Conservation (phyloP, 2,113 vertebrate species). For the Mormyrus iriodes region DNA sequence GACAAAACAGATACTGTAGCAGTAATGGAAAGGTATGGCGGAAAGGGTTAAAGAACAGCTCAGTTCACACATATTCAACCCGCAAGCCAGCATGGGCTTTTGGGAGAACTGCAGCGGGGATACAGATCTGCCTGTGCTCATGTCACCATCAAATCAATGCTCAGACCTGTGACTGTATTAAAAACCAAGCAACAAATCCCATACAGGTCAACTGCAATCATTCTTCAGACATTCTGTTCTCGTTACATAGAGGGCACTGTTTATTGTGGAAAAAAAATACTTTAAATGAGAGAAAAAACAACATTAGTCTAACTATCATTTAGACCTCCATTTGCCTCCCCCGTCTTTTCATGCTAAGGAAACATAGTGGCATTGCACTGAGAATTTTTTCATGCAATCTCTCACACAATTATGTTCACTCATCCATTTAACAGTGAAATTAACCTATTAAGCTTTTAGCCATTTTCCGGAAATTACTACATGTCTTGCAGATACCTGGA, state of each 20-base stretch:
- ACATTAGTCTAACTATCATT: background rate
- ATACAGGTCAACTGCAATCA: background rate
- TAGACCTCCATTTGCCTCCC: background rate
- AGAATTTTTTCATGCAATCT: background rate
- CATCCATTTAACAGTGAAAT: slow-evolving; percentile 3
- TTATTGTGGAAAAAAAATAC: background rate
- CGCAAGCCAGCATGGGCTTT: background rate
- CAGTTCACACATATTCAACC: background rate
- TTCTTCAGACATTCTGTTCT: background rate
- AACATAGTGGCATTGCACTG: background rate
- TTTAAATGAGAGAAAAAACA: background rate
- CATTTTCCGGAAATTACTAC: background rate
- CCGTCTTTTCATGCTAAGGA: background rate
- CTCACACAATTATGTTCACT: background rate
- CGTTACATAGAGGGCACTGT: background rate
- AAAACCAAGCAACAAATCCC: background rate
- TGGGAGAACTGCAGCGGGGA: background rate
- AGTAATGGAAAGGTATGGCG: background rate
- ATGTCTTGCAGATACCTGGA: background rate
- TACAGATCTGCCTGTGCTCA: background rate
- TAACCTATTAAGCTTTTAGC: background rate
- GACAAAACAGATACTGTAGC: background rate
- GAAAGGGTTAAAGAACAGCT: background rate
- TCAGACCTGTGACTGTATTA: background rate
- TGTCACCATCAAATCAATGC: background rate